Evolutionary conservation across 1,140 invertebrate genomes (phyloP), one percentile per base, ranked within the genome.

Genomic region (Zaprionus vittiger): DNA sequence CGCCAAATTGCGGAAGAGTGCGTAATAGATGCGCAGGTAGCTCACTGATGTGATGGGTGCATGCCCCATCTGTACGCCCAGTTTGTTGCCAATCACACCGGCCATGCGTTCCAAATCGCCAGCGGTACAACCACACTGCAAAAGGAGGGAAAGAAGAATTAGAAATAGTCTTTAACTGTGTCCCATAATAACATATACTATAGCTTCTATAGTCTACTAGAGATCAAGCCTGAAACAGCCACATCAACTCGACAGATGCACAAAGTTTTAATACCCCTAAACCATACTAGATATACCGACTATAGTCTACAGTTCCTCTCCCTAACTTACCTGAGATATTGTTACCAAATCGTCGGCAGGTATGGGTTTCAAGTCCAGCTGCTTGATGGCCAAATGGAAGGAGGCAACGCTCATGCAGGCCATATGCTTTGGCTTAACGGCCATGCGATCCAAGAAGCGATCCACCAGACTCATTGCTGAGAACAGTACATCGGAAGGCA

Each of bases 401-500:
- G 89, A 92, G 63, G 92, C 91, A n/a, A 93, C 91, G 70, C 85
- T 92, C 89, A 93, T 92, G 61, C 91, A 93, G 57, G 91, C 92
- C 91, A 93, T 92, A 78, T 93, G 92, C 73, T 93, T 93, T 11
- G 92, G 85, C 73, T 91, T 93, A 69, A 95, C 95, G 91, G 95
- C 95, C 95, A 96, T 96, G 83, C 95, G 95, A 28, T 95, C 95
- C 63, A 96, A 89, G 77, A 96, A 97, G 78, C 96, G 94, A 91
- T 97, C 96, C 92, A 97, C 96, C 67, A 96, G 90, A 92, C 96
- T 96, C 91, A 96, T 95, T 56, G 96, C 96, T 69, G 95, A 94
- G 91, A 97, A 95, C 72, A 97, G 95, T 15, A 96, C 96, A 77
- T 97, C 96, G 12, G 95, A 95, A 5, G 96, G 96, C 81, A 97